Percentiles rank a stretch among this genome's conserved stretches.
These are phyloP conservation scores for Cecropterus lyciades DNA, from an alignment of 1,140 invertebrate genomes.

Conservation along the genomic window DNA sequence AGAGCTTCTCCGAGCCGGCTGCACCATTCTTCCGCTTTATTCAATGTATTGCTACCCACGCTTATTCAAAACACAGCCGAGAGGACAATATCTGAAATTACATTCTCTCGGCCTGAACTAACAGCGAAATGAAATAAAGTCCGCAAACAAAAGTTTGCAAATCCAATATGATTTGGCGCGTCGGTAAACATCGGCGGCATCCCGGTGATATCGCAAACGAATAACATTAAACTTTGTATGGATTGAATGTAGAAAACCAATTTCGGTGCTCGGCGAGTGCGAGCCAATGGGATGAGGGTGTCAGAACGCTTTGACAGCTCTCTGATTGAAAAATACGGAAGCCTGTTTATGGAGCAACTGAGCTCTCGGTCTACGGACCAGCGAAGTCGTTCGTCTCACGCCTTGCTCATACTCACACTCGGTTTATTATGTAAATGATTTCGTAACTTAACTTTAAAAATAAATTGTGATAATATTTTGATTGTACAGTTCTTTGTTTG, in stretches of 20 bases:
- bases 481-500: not conserved
- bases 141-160: constrained; percentile 84
- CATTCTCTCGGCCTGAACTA: constrained; percentile 79
- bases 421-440: not conserved
- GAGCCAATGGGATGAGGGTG: constrained; percentile 83
- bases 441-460: not conserved
- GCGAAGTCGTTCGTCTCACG: constrained; percentile 30
- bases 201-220: constrained; percentile 83
- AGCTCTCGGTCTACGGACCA: constrained; percentile 48
- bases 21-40: constrained; percentile 23
- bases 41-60: constrained; percentile 32
- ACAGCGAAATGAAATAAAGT: constrained; percentile 83
- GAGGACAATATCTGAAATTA: constrained; percentile 75
- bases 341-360: constrained; percentile 83
- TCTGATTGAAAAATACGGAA: constrained; percentile 85
- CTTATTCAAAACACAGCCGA: constrained; percentile 60
- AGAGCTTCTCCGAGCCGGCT: constrained; percentile 17
- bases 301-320: constrained; percentile 84
- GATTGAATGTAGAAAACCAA: constrained; percentile 85
- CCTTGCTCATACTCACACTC: constrained; percentile 14
- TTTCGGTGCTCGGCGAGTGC: constrained; percentile 83
- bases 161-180: constrained; percentile 84
- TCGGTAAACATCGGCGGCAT: constrained; percentile 83
- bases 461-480: not conserved
- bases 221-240: constrained; percentile 85